Evolutionary conservation across 2,113 vertebrate genomes (phyloP), one percentile per base, ranked within the genome.

Genomic region (Thamnaconus septentrionalis): DNA sequence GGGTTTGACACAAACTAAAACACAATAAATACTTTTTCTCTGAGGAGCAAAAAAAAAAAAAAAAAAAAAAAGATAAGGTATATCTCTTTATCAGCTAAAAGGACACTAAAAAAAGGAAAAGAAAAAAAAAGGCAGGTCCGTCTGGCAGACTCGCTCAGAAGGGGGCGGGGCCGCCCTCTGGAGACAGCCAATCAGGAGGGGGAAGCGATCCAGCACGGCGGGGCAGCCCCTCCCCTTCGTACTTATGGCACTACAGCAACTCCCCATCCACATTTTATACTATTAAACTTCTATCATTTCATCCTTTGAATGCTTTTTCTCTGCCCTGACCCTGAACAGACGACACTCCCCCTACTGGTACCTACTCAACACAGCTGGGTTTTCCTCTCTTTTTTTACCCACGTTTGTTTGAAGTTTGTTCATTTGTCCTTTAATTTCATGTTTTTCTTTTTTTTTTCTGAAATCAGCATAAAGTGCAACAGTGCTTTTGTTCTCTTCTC

Each of bases 391-490:
- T 76, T 73, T 76, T 72, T 75, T 64, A 61, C 86, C 91, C 76
- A 45, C 73, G 71, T 67, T 68, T 78, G 80, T 87, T 49, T 83
- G 64, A 45, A 42, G 48, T 71, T 69, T 70, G 53, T 81, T 66
- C 49, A 53, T 85, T 60, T 71, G 40, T 78, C 61, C 66, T 46
- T 79, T 79, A 58, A 69, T 45, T 80, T 54, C 18, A 2, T 31
- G 18, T 78, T 84, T 78, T 74, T 79, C 67, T 78, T 74, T 79
- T 67, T 40, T 47, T 87, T 85, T 87, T 93, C 50, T 55, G 11
- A 6, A 86, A 85, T 91, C 89, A 94, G 94, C 91, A 73, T 98
- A 99, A 99, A 99, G 97, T 99, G 96, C 97, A 96, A 94, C 91
- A 98, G 97, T 99, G 97, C 97, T 95, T 84, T 95, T 94, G 90